Conservation (phyloP, 2,888 invertebrate species). For the Oxyscelio sp. region DNA sequence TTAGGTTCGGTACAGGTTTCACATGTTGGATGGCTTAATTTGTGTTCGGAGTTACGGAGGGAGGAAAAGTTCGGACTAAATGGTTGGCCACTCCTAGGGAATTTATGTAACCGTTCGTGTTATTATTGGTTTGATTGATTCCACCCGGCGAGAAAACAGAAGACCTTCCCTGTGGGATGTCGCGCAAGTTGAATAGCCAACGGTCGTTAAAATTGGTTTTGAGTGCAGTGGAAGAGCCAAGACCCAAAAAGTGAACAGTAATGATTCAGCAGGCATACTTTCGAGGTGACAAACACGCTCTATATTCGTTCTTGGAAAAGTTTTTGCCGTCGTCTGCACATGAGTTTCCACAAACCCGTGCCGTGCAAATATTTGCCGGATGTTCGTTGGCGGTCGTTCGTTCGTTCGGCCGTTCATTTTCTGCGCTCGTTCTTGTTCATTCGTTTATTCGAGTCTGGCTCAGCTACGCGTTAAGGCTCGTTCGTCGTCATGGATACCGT, state of each 20-base stretch:
- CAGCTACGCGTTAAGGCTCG: conserved; percentile 73
- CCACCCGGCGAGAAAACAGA: not conserved
- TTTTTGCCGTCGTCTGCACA: conserved; percentile 59
- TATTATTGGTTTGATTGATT: not conserved
- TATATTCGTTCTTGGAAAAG: conserved; percentile 40
- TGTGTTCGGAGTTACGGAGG: not conserved
- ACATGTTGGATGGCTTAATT: conserved; percentile 42
- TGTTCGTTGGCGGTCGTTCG: conserved; percentile 77
- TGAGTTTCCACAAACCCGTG: conserved; percentile 80
- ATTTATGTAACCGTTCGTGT: conserved; percentile 18
- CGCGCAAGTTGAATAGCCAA: no score
- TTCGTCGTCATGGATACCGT: conserved; percentile 83
- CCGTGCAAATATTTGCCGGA: conserved; percentile 83
- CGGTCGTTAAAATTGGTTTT: not conserved
- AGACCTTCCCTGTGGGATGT: no score
- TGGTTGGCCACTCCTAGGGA: not conserved
- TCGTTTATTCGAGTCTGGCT: conserved; percentile 71
- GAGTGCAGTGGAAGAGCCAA: not conserved
- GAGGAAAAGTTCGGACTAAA: conserved; percentile 17
- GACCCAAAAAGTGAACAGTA: conserved; percentile 26
- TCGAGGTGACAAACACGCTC: conserved; percentile 42
- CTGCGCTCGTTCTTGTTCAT: conserved; percentile 71
- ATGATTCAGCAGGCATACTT: conserved; percentile 39
- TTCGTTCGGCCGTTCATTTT: conserved; percentile 73
- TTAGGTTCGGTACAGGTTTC: conserved; percentile 39